Conservation (phyloP, 2,888 invertebrate species). For the Sminthurinus aureus region DNA sequence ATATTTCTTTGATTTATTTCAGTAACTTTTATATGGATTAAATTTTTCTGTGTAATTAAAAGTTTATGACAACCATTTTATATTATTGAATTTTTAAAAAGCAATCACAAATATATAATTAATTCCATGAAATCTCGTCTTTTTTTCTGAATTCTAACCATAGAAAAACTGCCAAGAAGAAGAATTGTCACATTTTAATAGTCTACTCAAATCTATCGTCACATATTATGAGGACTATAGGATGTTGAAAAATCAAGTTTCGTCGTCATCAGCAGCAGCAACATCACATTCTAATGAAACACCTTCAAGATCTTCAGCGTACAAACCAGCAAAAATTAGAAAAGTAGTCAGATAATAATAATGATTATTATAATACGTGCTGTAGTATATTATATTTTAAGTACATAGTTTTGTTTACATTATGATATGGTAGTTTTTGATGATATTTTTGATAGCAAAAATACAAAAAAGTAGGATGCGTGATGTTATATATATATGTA, state of each 20-base stretch:
- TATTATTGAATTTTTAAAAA: not conserved
- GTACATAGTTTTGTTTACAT: too few species aligned
- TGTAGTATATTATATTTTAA: too few species aligned
- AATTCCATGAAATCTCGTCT: not conserved
- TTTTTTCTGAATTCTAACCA: not conserved
- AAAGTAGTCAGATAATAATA: not conserved
- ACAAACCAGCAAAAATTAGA: slow-evolving; percentile 13
- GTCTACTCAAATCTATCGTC: not conserved
- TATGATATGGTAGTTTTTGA: too few species aligned
- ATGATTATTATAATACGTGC: too few species aligned
- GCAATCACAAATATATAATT: not conserved
- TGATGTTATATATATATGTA: too few species aligned
- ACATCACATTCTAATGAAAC: not conserved
- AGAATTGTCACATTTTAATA: not conserved
- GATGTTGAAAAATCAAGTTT: not conserved
- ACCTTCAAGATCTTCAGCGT: not conserved
- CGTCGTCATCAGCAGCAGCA: too few species aligned
- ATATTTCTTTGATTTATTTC: not conserved
- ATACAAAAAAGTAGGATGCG: too few species aligned
- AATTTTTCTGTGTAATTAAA: too few species aligned
- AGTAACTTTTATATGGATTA: not conserved
- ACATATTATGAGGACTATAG: not conserved
- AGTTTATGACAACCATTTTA: not conserved
- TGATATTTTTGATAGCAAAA: too few species aligned
- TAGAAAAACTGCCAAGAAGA: not conserved